Percentiles rank a stretch among this genome's conserved stretches.
phyloP scores from a whole-genome alignment of 2,113 vertebrate species.

The Pleuronectes platessa region DNA sequence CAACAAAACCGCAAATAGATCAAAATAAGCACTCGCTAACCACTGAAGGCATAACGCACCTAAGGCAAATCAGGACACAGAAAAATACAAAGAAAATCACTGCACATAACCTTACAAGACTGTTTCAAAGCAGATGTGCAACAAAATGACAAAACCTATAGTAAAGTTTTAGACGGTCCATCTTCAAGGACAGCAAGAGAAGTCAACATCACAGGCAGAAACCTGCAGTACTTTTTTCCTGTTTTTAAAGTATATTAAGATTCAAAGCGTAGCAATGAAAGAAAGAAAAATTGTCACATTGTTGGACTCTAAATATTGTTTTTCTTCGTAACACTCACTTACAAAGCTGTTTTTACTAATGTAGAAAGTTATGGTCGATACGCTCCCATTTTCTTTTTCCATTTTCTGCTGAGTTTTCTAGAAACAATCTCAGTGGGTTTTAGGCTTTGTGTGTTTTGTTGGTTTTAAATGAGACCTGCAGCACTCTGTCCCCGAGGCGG shows the following conservation, averaged over 20 bases:
- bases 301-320: slow-evolving; percentile 92
- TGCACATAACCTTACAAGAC: slow-evolving; percentile 87
- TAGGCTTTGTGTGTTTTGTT: slow-evolving; percentile 99
- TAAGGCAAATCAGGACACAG: slow-evolving; percentile 84
- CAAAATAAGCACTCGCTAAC: slow-evolving; percentile 79
- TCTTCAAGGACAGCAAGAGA: slow-evolving; percentile 91
- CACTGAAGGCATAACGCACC: slow-evolving; percentile 83
- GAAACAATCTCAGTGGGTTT: slow-evolving; percentile 88
- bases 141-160: slow-evolving; percentile 85
- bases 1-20: slow-evolving; percentile 81
- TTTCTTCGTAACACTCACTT: slow-evolving; percentile 92
- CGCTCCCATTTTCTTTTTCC: slow-evolving; percentile 65
- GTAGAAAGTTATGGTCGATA: slow-evolving; percentile 84
- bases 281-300: slow-evolving; percentile 82
- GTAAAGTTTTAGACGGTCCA: slow-evolving; percentile 90
- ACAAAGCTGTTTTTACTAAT: slow-evolving; percentile 90
- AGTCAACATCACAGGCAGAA: slow-evolving; percentile 88
- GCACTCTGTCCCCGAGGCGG: slow-evolving; percentile 95
- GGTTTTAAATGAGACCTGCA: slow-evolving; percentile 99
- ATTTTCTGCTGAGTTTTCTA: slow-evolving; percentile 71
- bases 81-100: slow-evolving; percentile 76
- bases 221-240: slow-evolving; percentile 87
- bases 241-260: slow-evolving; percentile 92
- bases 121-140: slow-evolving; percentile 89
- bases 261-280: slow-evolving; percentile 86